A percentile compares a stretch with the other conserved stretches of the same genome.
These are phyloP conservation scores for Lagorchestes hirsutus DNA, from an alignment of 2,797 vertebrate species.

Conservation along the genomic window DNA sequence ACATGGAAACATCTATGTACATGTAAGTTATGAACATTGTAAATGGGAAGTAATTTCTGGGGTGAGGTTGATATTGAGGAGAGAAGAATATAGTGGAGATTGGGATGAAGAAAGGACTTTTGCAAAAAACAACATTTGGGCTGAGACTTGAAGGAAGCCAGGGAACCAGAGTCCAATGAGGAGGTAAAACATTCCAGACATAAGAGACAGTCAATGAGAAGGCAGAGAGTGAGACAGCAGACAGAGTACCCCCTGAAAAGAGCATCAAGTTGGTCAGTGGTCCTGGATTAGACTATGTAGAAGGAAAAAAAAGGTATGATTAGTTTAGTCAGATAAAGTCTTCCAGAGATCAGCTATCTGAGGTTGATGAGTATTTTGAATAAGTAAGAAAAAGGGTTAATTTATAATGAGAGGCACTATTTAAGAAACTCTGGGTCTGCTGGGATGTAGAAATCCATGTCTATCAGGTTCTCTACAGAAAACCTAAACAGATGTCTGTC, in stretches of 20 bases:
- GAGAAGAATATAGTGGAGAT: background rate
- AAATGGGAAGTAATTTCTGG: background rate
- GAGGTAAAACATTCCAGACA: background rate
- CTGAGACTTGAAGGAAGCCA: background rate
- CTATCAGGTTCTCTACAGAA: background rate
- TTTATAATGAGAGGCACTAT: background rate
- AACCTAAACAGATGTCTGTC: background rate
- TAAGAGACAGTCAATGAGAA: background rate
- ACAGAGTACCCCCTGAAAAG: background rate
- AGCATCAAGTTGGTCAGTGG: background rate
- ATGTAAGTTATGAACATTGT: background rate
- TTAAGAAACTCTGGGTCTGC: background rate
- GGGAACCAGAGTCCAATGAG: background rate
- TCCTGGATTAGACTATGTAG: background rate
- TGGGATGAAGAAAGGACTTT: background rate
- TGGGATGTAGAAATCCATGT: background rate
- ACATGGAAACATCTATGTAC: background rate
- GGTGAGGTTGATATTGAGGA: background rate
- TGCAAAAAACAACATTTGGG: background rate
- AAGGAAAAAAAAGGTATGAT: background rate
- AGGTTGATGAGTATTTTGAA: background rate
- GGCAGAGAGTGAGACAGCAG: background rate
- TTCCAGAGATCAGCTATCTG: background rate
- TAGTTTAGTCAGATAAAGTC: background rate
- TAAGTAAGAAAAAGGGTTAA: background rate